These are phyloP conservation scores for Pollenia angustigena DNA, from an alignment of 2,888 invertebrate genomes.

Conservation along the genomic window DNA sequence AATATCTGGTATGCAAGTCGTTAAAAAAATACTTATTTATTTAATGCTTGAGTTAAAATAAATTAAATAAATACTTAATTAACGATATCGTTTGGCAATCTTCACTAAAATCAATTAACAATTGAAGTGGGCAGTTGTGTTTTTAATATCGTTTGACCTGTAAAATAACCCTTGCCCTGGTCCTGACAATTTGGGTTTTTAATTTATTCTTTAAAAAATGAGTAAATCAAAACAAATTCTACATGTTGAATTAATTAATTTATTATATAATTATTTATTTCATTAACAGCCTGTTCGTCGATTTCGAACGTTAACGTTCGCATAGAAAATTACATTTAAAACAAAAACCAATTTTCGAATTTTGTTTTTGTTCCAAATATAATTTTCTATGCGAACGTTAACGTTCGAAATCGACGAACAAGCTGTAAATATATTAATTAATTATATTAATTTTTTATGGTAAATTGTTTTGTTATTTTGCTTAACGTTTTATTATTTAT, in stretches of 20 bases:
- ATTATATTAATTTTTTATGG: neutral
- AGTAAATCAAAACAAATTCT: conserved; percentile 40
- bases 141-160: neutral
- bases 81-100: conserved; percentile 27
- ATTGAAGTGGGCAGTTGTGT: conserved; percentile 26
- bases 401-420: too few species aligned
- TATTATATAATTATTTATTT: too few species aligned
- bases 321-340: too few species aligned
- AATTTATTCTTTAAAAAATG: neutral
- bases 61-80: conserved; percentile 54
- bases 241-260: conserved; percentile 12
- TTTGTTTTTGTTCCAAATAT: too few species aligned
- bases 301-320: too few species aligned
- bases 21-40: neutral
- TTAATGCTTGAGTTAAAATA: neutral
- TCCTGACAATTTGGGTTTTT: conserved; percentile 44
- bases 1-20: neutral
- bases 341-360: too few species aligned
- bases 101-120: neutral
- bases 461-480: neutral
- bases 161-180: conserved; percentile 62
- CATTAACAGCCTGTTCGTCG: too few species aligned
- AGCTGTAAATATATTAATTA: too few species aligned
- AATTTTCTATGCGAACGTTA: too few species aligned
- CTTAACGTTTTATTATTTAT: too few species aligned